Base-by-base conservation (phyloP, 2,113 vertebrate genomes). In the Pelobates fuscus region DNA sequence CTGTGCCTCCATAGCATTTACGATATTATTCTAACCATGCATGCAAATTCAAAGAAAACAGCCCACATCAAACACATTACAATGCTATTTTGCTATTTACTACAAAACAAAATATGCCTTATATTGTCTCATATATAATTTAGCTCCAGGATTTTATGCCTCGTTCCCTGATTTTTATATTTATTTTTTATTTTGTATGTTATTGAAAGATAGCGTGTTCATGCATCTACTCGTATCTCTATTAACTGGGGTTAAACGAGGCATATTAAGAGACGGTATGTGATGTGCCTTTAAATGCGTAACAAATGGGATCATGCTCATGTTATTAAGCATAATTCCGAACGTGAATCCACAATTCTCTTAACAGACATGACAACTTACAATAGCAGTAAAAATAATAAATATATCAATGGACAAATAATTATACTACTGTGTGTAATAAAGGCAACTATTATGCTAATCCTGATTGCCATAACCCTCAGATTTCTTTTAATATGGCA, bases 391-490 rank as follows among this genome's bases (percentile, higher is more conserved):
- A 44, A 59, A 66, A 75, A 67, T 41, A 65, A 65, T 65, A 74
- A 74, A 74, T 74, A 67, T 59, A 67, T 67, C 54, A 67, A 29
- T 76, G 72, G 54, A 67, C 64, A 76, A 76, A 67, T 76, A 67
- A 67, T 76, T 30, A 49, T 29, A 67, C 63, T 24, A 67, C 41
- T 57, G 54, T 30, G 63, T 54, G 49, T 67, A 60, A 76, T 67
- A 76, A 60, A 76, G 54, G 21, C 44, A 5, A 52, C 54, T 20
- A 75, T 67, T 66, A 76, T 60, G 37, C 37, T 67, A 60, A 76
- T 76, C 63, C 55, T 60, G 58, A 67, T 76, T 67, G 57, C 52
- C 26, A 60, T 25, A 25, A n/a, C 26, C 41, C 37, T 76, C 49
- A 25, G 27, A 21, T 27, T 58, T 24, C 52, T 57, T 29, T 23